phyloP scores from a whole-genome alignment of 1,140 invertebrate species.

The Teleopsis dalmanni region DNA sequence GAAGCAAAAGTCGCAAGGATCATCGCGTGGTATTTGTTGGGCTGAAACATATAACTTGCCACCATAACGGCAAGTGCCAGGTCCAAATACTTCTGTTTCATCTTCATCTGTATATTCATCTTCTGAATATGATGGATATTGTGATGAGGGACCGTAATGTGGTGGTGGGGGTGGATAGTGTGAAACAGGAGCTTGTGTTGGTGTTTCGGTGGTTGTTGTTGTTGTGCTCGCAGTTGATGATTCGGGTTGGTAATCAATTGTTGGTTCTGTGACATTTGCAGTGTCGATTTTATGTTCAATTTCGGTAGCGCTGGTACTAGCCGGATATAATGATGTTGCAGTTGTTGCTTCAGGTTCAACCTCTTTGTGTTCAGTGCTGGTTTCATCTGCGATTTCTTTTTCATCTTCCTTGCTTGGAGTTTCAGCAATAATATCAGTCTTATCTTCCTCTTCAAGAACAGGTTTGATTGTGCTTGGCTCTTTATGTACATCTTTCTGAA shows the following conservation, averaged over 20 bases:
- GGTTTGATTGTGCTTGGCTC: neutral
- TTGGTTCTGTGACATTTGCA: slow-evolving; percentile 9
- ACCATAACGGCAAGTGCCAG: slow-evolving; percentile 82
- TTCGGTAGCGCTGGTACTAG: slow-evolving; percentile 16
- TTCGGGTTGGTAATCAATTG: slow-evolving; percentile 8
- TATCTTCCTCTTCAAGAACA: neutral
- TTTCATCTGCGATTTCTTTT: neutral
- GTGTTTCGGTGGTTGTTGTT: slow-evolving; percentile 13
- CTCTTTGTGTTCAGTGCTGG: neutral
- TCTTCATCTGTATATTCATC: slow-evolving; percentile 61
- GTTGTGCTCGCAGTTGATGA: slow-evolving; percentile 9
- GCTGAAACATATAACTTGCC: slow-evolving; percentile 88
- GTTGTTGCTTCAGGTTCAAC: slow-evolving; percentile 3
- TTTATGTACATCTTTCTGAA: neutral
- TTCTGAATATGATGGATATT: slow-evolving; percentile 45
- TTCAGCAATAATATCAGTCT: neutral
- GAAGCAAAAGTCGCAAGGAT: slow-evolving; percentile 95
- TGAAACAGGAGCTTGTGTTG: slow-evolving; percentile 19
- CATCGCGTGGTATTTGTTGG: slow-evolving; percentile 86
- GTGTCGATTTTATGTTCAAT: slow-evolving; percentile 23
- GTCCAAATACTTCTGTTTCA: slow-evolving; percentile 67
- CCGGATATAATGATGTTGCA: neutral
- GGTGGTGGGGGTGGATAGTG: slow-evolving; percentile 32
- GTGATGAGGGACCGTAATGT: slow-evolving; percentile 34
- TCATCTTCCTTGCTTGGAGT: neutral